Conservation (phyloP, 2,888 invertebrate genomes). For the Perdita meconis region DNA sequence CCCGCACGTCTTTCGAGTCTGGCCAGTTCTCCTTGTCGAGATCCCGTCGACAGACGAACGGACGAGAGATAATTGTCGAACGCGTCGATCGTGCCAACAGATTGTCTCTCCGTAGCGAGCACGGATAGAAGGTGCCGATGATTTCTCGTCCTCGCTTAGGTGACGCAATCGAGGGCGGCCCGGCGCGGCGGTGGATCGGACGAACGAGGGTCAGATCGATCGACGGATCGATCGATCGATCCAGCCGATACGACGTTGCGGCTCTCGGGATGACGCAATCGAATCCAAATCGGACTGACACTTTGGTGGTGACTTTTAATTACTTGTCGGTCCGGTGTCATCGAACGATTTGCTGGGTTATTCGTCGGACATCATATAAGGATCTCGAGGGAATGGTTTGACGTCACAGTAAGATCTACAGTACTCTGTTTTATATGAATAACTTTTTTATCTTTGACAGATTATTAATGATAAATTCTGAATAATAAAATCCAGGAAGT, state of each 20-base stretch:
- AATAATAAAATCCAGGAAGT: too few species aligned
- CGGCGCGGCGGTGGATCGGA: conserved; percentile 41
- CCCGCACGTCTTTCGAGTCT: conserved; percentile 42
- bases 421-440: too few species aligned
- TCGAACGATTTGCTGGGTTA: conserved; percentile 8
- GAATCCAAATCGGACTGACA: conserved; percentile 37
- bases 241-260: conserved; percentile 46
- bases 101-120: conserved; percentile 50
- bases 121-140: conserved; percentile 67
- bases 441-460: too few species aligned
- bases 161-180: conserved; percentile 64
- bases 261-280: conserved; percentile 49
- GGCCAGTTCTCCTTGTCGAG: conserved; percentile 57
- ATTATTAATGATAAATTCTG: too few species aligned
- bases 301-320: conserved; percentile 55
- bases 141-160: conserved; percentile 62
- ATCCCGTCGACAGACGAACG: conserved; percentile 65
- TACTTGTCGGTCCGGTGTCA: conserved; percentile 58
- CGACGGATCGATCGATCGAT: conserved; percentile 67
- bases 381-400: too few species aligned
- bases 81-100: conserved; percentile 76
- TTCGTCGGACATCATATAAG: not conserved
- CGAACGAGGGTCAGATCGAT: conserved; percentile 67
- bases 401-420: too few species aligned
- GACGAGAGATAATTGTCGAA: conserved; percentile 69